These are phyloP conservation scores for Anhinga anhinga DNA, from an alignment of 2,113 vertebrate species.

Conservation along the genomic window DNA sequence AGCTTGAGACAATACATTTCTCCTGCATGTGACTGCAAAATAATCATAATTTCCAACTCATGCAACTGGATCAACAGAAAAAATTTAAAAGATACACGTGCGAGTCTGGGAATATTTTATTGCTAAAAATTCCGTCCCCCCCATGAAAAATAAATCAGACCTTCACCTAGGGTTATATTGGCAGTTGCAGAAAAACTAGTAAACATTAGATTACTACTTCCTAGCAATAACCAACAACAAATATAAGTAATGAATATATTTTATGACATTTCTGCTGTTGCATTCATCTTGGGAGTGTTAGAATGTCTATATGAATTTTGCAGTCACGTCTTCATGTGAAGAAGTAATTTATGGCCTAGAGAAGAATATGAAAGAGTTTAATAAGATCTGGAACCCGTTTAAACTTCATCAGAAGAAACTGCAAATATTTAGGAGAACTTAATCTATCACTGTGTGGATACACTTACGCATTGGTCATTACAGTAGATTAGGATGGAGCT, in stretches of 20 bases:
- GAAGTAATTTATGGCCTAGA: neutral
- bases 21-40: neutral
- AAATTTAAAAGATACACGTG: neutral
- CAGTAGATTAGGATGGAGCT: neutral
- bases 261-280: neutral
- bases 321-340: constrained; percentile 13
- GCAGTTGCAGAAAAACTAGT: neutral
- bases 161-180: neutral
- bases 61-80: neutral
- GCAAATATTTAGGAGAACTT: neutral
- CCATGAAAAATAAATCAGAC: neutral
- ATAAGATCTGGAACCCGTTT: neutral
- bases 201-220: constrained; percentile 1
- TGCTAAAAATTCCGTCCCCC: neutral
- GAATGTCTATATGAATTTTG: constrained; percentile 21
- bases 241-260: constrained; percentile 34
- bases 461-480: neutral
- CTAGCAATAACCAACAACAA: neutral
- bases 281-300: neutral
- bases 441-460: neutral
- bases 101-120: neutral
- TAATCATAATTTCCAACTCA: neutral
- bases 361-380: neutral
- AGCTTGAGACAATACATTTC: neutral
- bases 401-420: neutral